Conservation (phyloP, 2,113 vertebrate species). For the Campylomormyrus numenius region DNA sequence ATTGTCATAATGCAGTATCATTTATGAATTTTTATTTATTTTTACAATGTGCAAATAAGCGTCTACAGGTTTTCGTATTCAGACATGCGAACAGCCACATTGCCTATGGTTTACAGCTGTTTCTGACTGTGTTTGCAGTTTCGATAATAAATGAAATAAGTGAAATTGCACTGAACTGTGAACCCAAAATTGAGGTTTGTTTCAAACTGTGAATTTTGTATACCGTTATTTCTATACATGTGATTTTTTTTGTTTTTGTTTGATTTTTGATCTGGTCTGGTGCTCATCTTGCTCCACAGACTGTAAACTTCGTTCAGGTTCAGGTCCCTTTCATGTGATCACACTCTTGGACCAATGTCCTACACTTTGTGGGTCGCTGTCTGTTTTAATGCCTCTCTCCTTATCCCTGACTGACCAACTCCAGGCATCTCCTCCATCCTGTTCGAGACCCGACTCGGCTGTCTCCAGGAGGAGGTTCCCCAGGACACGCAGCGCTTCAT, state of each 20-base stretch:
- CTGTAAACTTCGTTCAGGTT: background rate
- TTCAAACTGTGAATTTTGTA: background rate
- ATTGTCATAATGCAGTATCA: background rate
- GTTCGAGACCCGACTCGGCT: slow-evolving; percentile 65
- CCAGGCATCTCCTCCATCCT: slow-evolving; percentile 59
- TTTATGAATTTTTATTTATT: background rate
- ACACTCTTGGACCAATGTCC: background rate
- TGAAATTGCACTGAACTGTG: background rate
- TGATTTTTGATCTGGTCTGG: background rate
- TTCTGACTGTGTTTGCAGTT: background rate
- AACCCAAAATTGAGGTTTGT: background rate
- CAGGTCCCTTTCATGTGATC: background rate
- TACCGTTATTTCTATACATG: background rate
- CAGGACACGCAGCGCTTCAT: slow-evolving; percentile 59
- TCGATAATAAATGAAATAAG: background rate
- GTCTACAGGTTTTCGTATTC: background rate
- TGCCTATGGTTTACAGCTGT: background rate
- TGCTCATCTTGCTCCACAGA: background rate
- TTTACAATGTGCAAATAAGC: background rate
- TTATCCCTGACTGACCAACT: background rate
- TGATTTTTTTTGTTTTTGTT: background rate
- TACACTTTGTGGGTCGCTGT: background rate
- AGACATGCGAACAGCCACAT: background rate
- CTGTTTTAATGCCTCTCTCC: background rate
- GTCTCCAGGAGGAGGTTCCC: slow-evolving; percentile 60